Base-by-base conservation (phyloP, 2,113 vertebrate genomes). In the Setophaga coronata region DNA sequence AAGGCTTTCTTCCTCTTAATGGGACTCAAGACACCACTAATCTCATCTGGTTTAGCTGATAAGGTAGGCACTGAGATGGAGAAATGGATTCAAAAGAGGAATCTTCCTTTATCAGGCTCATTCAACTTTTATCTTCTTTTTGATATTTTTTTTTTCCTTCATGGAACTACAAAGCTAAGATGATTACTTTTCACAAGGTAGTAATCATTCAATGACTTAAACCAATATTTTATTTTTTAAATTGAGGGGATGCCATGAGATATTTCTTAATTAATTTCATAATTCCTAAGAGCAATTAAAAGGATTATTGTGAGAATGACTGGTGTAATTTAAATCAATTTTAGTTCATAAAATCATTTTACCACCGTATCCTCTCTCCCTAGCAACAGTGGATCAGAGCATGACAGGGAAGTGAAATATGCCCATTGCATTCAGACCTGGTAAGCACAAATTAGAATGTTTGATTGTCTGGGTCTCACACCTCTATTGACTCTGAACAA, bases 221-320 rank as follows among this genome's bases (percentile, higher is more conserved):
- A 95, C 60, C 80, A 94, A 96, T 97, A 96, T 96, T 97, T 97
- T 95, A 91, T 94, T 94, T 94, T 96, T 95, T 90, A 78, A 95
- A 97, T 91, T 95, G 87, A 96, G 51, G n/a, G 34, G 57, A 84
- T 71, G 72, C 9, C 90, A 93, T 34, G 66, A 90, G 81, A 67
- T 95, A 92, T 91, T 95, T 96, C 87, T 96, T 97, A 96, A 97
- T 97, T 97, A 96, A 97, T 96, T 95, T 95, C 28, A 16, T 82
- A 93, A 95, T 93, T 94, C 95, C 91, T 89, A 77, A 57, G 91
- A 96, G 92, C 93, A 97, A 97, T 97, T 96, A 96, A 96, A 97
- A 93, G 33, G 58, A 91, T 90, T 95, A 91, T 87, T 91, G 38
- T 86, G 72, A 92, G 86, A 96, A 94, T 57, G 66, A 88, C 60